phyloP scores from a whole-genome alignment of 2,113 vertebrate genomes.

The Chamaea fasciata region DNA sequence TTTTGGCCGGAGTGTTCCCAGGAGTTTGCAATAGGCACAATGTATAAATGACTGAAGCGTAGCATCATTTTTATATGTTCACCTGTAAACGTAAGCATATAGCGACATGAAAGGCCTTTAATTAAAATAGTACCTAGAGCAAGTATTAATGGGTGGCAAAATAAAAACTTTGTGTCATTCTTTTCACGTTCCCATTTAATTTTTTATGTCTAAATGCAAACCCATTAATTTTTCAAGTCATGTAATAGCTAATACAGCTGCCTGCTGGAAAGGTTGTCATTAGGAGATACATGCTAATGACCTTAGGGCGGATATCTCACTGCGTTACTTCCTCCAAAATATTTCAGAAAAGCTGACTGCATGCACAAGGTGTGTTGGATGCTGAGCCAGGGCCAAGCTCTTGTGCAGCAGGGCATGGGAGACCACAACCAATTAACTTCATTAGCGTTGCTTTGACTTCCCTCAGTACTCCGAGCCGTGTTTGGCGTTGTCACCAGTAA shows the following conservation, averaged over 20 bases:
- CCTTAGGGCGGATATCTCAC: background rate
- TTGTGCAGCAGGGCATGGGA: background rate
- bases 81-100: background rate
- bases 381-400: background rate
- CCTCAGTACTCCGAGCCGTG: background rate
- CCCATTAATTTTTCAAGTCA: background rate
- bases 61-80: background rate
- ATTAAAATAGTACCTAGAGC: background rate
- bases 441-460: background rate
- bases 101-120: accelerated
- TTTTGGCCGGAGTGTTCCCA: background rate
- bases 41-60: background rate
- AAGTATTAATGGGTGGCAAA: background rate
- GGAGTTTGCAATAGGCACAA: background rate
- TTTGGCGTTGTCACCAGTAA: background rate
- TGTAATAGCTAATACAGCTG: background rate
- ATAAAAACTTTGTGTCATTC: background rate
- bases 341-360: background rate
- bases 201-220: background rate
- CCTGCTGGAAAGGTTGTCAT: background rate
- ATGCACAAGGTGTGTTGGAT: background rate
- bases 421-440: background rate
- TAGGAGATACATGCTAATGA: background rate
- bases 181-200: background rate
- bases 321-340: background rate